A percentile compares a stretch with the other conserved stretches of the same genome.
These are phyloP conservation scores for Muscicapa adusta DNA, from an alignment of 2,113 vertebrate genomes.

Conservation along the genomic window DNA sequence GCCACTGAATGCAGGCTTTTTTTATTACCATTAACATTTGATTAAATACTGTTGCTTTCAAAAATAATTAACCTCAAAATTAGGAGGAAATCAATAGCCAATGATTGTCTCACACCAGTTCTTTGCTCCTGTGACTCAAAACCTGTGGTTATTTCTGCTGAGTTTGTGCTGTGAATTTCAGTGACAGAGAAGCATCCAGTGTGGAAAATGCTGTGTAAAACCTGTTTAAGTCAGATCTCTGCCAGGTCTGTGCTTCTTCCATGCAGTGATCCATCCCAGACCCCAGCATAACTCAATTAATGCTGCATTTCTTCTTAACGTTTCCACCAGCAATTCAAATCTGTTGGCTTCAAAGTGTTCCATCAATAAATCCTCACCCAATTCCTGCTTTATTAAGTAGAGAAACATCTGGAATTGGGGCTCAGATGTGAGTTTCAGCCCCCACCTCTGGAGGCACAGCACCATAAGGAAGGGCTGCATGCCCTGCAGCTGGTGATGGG, in stretches of 20 bases:
- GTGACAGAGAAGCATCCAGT: not conserved
- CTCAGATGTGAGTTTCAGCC: not conserved
- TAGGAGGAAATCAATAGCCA: not conserved
- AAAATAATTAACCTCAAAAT: not conserved
- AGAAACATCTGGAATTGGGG: not conserved
- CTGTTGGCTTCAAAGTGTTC: not conserved
- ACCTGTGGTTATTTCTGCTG: not conserved
- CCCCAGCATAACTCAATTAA: not conserved
- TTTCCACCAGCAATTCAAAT: not conserved
- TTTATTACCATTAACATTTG: not conserved
- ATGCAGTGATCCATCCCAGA: not conserved
- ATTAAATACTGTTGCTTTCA: not conserved
- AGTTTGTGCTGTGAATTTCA: not conserved
- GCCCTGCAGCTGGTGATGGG: accelerated
- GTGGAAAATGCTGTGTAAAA: not conserved
- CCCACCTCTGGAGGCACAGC: not conserved
- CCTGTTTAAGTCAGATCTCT: not conserved
- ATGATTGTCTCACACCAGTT: not conserved
- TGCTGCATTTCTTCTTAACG: not conserved
- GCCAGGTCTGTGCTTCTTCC: not conserved
- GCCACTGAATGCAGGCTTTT: not conserved
- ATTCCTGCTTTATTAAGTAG: not conserved
- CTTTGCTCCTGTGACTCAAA: not conserved
- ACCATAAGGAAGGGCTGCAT: not conserved
- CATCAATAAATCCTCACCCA: not conserved